Conservation (phyloP, 2,797 vertebrate genomes). For the Telmatherina bonti region DNA sequence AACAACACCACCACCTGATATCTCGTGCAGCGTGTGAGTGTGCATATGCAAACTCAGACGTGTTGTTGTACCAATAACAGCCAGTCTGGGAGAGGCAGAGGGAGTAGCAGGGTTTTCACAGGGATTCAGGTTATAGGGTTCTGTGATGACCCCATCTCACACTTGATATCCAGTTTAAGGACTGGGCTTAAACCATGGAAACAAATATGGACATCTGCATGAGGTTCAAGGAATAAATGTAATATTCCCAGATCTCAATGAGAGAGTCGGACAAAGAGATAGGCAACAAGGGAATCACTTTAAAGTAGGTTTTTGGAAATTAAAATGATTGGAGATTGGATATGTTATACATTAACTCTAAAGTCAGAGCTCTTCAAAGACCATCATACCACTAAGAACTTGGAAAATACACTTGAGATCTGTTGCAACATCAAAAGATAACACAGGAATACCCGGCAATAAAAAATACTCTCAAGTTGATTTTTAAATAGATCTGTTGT, state of each 20-base stretch:
- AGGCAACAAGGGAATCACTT: slow-evolving; percentile 12
- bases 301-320: slow-evolving; percentile 40
- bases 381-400: slow-evolving; percentile 30
- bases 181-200: slow-evolving; percentile 25
- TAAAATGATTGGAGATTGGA: slow-evolving; percentile 38
- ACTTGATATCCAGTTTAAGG: slow-evolving; percentile 45
- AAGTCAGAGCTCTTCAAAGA: slow-evolving; percentile 34
- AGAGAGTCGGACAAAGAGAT: slow-evolving; percentile 4
- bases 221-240: slow-evolving; percentile 34
- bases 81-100: slow-evolving; percentile 34
- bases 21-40: neutral
- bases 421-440: slow-evolving; percentile 48
- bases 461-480: slow-evolving; percentile 9
- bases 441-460: slow-evolving; percentile 8
- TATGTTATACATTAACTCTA: slow-evolving; percentile 25
- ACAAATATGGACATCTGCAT: slow-evolving; percentile 35
- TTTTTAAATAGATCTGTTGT: slow-evolving; percentile 19
- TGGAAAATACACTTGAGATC: slow-evolving; percentile 29
- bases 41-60: slow-evolving; percentile 24
- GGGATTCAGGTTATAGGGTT: slow-evolving; percentile 49
- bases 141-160: slow-evolving; percentile 61
- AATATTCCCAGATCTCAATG: slow-evolving; percentile 27
- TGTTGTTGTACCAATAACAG: slow-evolving; percentile 43
- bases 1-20: slow-evolving; percentile 53
- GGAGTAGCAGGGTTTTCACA: slow-evolving; percentile 44